Percentiles rank a stretch among this genome's conserved stretches.
These are phyloP conservation scores for Megaustenia siamemsis DNA, from an alignment of 2,888 invertebrate species.

Conservation along the genomic window DNA sequence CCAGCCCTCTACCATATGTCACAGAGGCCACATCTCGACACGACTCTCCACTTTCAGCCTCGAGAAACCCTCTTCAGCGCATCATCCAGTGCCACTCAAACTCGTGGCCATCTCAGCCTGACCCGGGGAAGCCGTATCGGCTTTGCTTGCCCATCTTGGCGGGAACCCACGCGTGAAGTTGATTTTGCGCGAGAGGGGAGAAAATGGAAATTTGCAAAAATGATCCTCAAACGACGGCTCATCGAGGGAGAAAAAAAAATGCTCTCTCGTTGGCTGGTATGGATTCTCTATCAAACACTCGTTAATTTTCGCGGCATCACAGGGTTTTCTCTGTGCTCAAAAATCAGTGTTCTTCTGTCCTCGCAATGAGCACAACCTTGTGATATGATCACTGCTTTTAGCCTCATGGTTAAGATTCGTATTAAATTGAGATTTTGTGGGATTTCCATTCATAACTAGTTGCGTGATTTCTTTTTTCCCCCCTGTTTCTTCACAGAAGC, in stretches of 20 bases:
- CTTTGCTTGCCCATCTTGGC: constrained; percentile 31
- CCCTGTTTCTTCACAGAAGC: not conserved
- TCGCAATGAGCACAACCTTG: not conserved
- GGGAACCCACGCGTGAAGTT: constrained; percentile 35
- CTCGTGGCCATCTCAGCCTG: not conserved
- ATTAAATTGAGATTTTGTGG: not conserved
- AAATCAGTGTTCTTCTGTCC: not conserved
- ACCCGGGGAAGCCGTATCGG: not conserved
- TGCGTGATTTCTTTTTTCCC: not conserved
- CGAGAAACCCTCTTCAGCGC: constrained; percentile 1
- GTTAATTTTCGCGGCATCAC: constrained; percentile 33
- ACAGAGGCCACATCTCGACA: constrained; percentile 31
- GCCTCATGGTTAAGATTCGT: not conserved
- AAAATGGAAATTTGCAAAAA: constrained; percentile 41
- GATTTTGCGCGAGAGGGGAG: not conserved
- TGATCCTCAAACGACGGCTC: constrained; percentile 28
- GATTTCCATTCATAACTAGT: not conserved
- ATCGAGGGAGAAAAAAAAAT: not conserved
- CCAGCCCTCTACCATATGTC: constrained; percentile 34
- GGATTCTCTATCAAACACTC: constrained; percentile 47
- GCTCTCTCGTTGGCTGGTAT: not conserved
- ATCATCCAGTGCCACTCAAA: constrained; percentile 12
- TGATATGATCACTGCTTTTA: constrained; percentile 9
- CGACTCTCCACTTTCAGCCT: constrained; percentile 32
- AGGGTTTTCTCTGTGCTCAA: constrained; percentile 9